Base-by-base conservation (phyloP, 2,888 invertebrate genomes). In the Crocallis elinguaria region DNA sequence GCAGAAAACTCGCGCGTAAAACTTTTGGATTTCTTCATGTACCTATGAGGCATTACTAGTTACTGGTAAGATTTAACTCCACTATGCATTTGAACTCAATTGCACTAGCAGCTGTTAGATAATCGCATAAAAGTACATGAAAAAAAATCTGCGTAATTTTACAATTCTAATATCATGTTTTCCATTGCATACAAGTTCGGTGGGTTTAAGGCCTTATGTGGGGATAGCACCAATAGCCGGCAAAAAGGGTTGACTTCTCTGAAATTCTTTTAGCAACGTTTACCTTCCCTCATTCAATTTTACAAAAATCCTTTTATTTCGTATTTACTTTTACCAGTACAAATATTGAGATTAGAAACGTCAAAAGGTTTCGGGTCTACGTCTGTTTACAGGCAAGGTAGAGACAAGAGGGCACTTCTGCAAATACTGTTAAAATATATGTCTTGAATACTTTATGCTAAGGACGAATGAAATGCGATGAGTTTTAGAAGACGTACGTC, bases 341-440 rank as follows among this genome's bases (percentile, higher is more conserved):
- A 33, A 54, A 41, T 54, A 49, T 44, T 49, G 49, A 49, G 39
- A 49, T 25, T 27, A 42, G 41, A 17, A 35, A 30, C 44, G 35
- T 49, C 49, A 44, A 54, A 53, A 43, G 54, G 44, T 44, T 52
- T 53, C n/a, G 48, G 33, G 42, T 48, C 48, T 11, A 33, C 29
- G 42, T 35, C 29, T 54, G 48, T 43, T 53, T 43, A 29, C 33
- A 39, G 44, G 0, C 29, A 46, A 23, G 16, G 25, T 33, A 27
- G 44, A 49, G 36, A 53, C 35, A 39, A 44, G n/a, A 38, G 23
- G 33, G 38, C 2, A 25, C 33, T 37, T 53, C 30, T 16, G 17
- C 9, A 38, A 48, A 46, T 48, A 33, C 32, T 41, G 25, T 36
- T 6, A 49, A 19, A n/a, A 29, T 49, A 46, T 48, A 32, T 21